Evolutionary conservation across 1,140 invertebrate genomes (phyloP).

Genomic region (Formica selysi): DNA sequence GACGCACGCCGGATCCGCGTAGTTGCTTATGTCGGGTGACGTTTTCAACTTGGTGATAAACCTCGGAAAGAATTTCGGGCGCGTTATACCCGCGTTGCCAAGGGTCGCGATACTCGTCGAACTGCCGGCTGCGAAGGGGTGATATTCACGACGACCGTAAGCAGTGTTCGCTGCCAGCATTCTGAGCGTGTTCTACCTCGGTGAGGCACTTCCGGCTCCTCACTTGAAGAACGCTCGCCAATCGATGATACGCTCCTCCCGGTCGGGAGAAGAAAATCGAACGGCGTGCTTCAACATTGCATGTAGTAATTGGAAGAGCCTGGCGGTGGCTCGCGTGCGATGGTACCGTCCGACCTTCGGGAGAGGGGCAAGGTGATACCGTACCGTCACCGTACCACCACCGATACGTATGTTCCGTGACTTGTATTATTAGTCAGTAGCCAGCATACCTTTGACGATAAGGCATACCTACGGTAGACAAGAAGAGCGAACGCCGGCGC

Average conservation of each 20-base stretch:
- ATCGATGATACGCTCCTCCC: slow-evolving; percentile 37
- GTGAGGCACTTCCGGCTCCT: slow-evolving; percentile 63
- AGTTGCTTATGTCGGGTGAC: slow-evolving; percentile 54
- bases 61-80: slow-evolving; percentile 68
- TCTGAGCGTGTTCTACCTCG: slow-evolving; percentile 72
- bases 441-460: neutral
- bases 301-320: slow-evolving; percentile 72
- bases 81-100: slow-evolving; percentile 52
- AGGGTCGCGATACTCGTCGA: slow-evolving; percentile 54
- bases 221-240: slow-evolving; percentile 61
- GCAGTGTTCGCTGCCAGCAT: slow-evolving; percentile 77
- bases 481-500: slow-evolving; percentile 3
- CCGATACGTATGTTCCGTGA: slow-evolving; percentile 57
- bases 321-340: slow-evolving; percentile 82
- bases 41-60: slow-evolving; percentile 67
- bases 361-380: slow-evolving; percentile 76
- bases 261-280: slow-evolving; percentile 70
- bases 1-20: slow-evolving; percentile 58
- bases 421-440: slow-evolving; percentile 19
- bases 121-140: slow-evolving; percentile 47
- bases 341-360: slow-evolving; percentile 74
- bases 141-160: slow-evolving; percentile 65
- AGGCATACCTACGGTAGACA: slow-evolving; percentile 8
- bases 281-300: slow-evolving; percentile 60
- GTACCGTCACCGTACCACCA: slow-evolving; percentile 76